phyloP scores from a whole-genome alignment of 2,797 vertebrate species.

The Platyrinchus mystaceus region DNA sequence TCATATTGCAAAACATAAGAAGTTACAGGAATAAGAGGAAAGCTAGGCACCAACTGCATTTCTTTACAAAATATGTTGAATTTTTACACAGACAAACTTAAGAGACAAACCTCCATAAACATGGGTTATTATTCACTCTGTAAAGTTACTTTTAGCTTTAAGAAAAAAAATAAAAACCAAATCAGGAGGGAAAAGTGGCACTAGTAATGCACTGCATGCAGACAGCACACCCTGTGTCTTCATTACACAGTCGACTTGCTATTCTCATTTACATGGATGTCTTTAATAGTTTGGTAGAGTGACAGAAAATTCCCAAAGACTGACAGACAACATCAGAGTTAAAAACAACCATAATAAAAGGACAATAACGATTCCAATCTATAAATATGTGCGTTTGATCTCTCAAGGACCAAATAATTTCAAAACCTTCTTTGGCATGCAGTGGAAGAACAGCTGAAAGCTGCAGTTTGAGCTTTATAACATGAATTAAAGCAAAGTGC shows the following conservation, averaged over 20 bases:
- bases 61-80: background rate
- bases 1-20: background rate
- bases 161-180: background rate
- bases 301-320: background rate
- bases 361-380: background rate
- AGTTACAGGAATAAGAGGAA: background rate
- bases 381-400: background rate
- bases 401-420: background rate
- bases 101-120: background rate
- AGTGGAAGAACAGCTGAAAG: background rate
- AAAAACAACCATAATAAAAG: background rate
- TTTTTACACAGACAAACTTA: background rate
- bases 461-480: background rate
- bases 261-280: background rate
- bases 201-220: background rate
- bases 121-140: background rate
- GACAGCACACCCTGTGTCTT: background rate
- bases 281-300: background rate
- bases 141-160: background rate
- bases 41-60: background rate
- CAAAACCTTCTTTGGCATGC: background rate
- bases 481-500: background rate
- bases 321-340: background rate
- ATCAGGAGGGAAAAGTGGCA: background rate
- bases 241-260: fast-evolving